A percentile compares a stretch with the other conserved stretches of the same genome.
phyloP scores from a whole-genome alignment of 2,888 invertebrate species.

The Tipula helvola region DNA sequence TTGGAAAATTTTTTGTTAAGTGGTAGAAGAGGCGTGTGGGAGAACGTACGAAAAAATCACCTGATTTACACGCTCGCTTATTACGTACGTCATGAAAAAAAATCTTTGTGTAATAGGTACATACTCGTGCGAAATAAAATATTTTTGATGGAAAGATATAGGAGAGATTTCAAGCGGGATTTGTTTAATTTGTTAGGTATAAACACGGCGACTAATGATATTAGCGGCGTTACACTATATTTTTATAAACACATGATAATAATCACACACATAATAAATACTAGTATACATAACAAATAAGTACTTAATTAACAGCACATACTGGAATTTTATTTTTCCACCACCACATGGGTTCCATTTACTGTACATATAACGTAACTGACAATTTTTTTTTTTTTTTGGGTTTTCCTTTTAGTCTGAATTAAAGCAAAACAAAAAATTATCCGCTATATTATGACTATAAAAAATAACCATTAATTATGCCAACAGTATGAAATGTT shows the following conservation, averaged over 20 bases:
- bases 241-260: background rate
- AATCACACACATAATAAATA: background rate
- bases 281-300: background rate
- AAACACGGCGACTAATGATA: background rate
- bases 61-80: background rate
- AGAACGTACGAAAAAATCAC: background rate
- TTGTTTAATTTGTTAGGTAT: background rate
- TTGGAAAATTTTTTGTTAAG: background rate
- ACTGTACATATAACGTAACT: too few relatives aligned
- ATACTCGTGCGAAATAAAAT: background rate
- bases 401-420: background rate
- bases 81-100: background rate
- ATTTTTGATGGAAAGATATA: background rate
- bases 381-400: background rate
- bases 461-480: background rate
- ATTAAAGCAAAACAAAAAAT: background rate
- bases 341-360: background rate
- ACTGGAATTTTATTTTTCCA: background rate
- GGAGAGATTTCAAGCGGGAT: background rate
- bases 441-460: too few relatives aligned
- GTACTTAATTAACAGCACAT: background rate
- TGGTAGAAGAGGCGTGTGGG: background rate
- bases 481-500: background rate
- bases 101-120: background rate
- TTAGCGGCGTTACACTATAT: background rate